Evolutionary conservation across 2,797 vertebrate species (phyloP), one percentile per base, ranked within the genome.

Genomic region (Steatocranus sp.): DNA sequence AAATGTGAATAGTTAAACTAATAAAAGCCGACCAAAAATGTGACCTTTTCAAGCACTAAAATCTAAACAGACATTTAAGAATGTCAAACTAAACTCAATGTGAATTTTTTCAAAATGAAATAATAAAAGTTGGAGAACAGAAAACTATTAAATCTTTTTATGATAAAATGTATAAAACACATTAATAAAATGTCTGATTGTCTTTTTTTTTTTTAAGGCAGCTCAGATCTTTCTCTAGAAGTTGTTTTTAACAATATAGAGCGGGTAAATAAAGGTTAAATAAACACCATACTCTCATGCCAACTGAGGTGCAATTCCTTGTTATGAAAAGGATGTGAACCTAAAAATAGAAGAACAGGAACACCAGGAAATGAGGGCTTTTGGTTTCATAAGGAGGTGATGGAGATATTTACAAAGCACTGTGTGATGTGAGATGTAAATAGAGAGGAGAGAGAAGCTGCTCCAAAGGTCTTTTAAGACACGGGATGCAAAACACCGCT

Each of bases 301-400:
- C 56, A 61, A 34, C 18, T 61, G 85, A 88, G 17, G 81, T 85
- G 91, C 87, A 89, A 89, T 88, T 94, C 91, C 94, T 87, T 53
- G 7, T 32, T 75, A 23, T 63, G 81, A 89, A 73, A 27, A 80
- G 79, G 88, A 89, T 78, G 87, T 76, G 68, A 11, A 48, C 43
- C 80, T 76, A 83, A 83, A 87, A 81, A 86, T 73, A 85, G 73
- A 74, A 58, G n/a, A 10, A 32, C 7, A 56, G 36, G 49, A 83
- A 74, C 46, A 73, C 15, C 32, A 34, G 30, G 58, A 78, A 75
- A 76, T 7, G 20, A 30, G 70, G 74, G 32, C 14, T 79, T 78
- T 46, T 18, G 15, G 58, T 86, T 80, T 87, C 66, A 81, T 30
- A 25, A 68, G 34, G 20, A 25, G 27, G 61, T 10, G 50, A 58